Conservation (phyloP, 2,797 vertebrate genomes). For the Leptodactylus fallax region DNA sequence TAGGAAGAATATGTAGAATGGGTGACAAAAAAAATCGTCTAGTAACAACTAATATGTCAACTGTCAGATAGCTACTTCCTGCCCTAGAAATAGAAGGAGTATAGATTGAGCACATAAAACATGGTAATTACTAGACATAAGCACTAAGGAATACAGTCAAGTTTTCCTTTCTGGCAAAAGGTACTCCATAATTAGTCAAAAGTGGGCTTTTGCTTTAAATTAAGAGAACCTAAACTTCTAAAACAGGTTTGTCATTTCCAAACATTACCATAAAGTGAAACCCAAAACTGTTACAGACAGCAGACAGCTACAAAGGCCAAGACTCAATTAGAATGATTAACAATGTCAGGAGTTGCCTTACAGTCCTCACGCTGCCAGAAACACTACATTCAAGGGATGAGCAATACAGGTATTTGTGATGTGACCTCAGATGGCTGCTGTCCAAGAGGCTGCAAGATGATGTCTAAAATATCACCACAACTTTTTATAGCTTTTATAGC, state of each 20-base stretch:
- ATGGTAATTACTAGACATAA: not conserved
- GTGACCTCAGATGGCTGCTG: slow-evolving; percentile 17
- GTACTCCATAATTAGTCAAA: not conserved
- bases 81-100: not conserved
- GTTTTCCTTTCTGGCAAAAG: not conserved
- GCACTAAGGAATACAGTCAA: not conserved
- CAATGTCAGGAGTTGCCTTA: slow-evolving; percentile 32
- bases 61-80: not conserved
- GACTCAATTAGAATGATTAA: slow-evolving; percentile 28
- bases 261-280: not conserved
- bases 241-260: not conserved
- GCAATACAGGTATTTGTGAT: slow-evolving; percentile 36
- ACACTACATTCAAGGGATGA: slow-evolving; percentile 18
- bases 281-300: not conserved
- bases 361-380: not conserved
- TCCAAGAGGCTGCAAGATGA: not conserved
- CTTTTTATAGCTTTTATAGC: not conserved
- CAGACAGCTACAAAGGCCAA: slow-evolving; percentile 19
- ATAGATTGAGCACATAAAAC: not conserved
- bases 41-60: not conserved
- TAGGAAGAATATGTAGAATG: too few relatives aligned
- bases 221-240: not conserved
- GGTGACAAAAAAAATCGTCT: too few relatives aligned
- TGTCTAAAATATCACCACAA: not conserved
- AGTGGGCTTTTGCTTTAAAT: not conserved